Conservation (phyloP, 2,113 vertebrate species). For the Leptodactylus fuscus region DNA sequence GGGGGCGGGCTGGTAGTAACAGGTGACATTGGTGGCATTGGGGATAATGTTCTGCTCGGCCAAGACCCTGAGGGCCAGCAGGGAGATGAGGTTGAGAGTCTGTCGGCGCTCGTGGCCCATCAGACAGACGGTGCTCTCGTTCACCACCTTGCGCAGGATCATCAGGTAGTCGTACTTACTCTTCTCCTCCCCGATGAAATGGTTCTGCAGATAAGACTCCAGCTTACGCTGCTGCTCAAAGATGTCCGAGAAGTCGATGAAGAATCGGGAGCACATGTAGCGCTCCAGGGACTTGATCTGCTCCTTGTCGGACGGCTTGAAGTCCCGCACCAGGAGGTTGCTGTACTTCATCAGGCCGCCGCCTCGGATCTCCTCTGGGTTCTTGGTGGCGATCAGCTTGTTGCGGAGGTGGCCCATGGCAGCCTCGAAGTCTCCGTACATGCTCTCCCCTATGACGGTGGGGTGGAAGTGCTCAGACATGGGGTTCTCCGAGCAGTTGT, state of each 20-base stretch:
- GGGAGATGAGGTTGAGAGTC: slow-evolving; percentile 94
- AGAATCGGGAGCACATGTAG: slow-evolving; percentile 98
- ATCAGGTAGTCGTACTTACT: slow-evolving; percentile 98
- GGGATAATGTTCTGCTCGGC: slow-evolving; percentile 95
- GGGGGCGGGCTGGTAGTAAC: slow-evolving; percentile 96
- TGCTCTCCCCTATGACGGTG: slow-evolving; percentile 86
- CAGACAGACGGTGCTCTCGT: slow-evolving; percentile 97
- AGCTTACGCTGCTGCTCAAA: slow-evolving; percentile 93
- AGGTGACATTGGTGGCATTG: slow-evolving; percentile 91
- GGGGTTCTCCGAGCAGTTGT: slow-evolving; percentile 78
- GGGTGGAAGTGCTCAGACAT: slow-evolving; percentile 87
- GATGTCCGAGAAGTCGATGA: slow-evolving; percentile 98
- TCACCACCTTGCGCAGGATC: slow-evolving; percentile 91
- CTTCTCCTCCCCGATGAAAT: slow-evolving; percentile 93
- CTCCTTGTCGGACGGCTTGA: slow-evolving; percentile 84
- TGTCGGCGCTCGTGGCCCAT: slow-evolving; percentile 96
- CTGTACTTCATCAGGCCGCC: slow-evolving; percentile 97
- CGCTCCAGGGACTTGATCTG: slow-evolving; percentile 92
- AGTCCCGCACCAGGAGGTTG: slow-evolving; percentile 93
- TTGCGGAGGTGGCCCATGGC: slow-evolving; percentile 89
- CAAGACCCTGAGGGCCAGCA: slow-evolving; percentile 89
- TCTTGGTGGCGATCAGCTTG: slow-evolving; percentile 93
- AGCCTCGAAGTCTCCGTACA: slow-evolving; percentile 90
- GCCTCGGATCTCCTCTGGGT: slow-evolving; percentile 94
- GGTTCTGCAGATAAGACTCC: slow-evolving; percentile 96